Evolutionary conservation across 2,113 vertebrate species (phyloP).

Genomic region (Seriola aureovittata): DNA sequence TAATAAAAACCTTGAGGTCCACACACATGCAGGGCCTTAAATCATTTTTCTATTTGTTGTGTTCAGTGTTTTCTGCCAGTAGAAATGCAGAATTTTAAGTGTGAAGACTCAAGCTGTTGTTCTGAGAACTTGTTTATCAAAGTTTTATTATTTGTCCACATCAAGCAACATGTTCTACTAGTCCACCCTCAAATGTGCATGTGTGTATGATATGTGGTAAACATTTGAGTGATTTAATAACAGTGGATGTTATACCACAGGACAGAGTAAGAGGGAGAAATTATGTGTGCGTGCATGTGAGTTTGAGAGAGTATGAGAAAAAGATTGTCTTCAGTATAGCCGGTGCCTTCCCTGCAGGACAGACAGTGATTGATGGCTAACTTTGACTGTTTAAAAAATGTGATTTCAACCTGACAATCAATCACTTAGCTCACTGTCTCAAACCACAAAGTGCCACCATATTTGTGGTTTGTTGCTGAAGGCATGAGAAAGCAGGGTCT

Average conservation of each 20-base stretch:
- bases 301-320: not conserved
- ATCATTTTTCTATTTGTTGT: slow-evolving; percentile 68
- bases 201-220: not conserved
- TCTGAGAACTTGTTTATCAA: not conserved
- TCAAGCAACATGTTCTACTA: slow-evolving; percentile 1
- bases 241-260: not conserved
- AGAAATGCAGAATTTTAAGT: slow-evolving; percentile 34
- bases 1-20: slow-evolving; percentile 70
- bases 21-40: slow-evolving; percentile 52
- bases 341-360: slow-evolving; percentile 35
- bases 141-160: not conserved
- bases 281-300: not conserved
- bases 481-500: slow-evolving; percentile 28
- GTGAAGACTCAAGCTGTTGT: slow-evolving; percentile 2
- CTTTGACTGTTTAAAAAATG: slow-evolving; percentile 66
- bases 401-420: slow-evolving; percentile 73
- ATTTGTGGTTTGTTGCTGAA: slow-evolving; percentile 34
- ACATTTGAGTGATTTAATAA: slow-evolving; percentile 28
- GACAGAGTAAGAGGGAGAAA: not conserved
- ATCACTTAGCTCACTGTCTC: slow-evolving; percentile 56
- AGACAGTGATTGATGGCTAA: slow-evolving; percentile 68
- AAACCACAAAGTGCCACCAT: slow-evolving; percentile 11
- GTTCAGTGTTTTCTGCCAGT: slow-evolving; percentile 53
- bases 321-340: slow-evolving; percentile 9
- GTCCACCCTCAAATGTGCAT: not conserved